Base-by-base conservation (phyloP, 2,797 vertebrate species). In the Tragelaphus oryx region DNA sequence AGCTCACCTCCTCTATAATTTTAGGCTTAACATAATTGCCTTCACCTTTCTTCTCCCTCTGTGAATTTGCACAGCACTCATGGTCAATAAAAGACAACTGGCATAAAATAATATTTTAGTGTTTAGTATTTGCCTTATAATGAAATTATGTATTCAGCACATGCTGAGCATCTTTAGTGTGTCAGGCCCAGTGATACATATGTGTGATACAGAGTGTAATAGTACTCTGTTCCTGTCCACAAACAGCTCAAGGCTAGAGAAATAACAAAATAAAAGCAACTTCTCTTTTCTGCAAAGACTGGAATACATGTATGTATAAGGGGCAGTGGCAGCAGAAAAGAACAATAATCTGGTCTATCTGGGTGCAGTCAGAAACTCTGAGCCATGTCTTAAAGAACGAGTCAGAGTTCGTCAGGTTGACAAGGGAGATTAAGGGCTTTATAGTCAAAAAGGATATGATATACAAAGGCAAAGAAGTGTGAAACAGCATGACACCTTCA, bases 381-480 rank as follows among this genome's bases (percentile, higher is more conserved):
- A 90, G 60, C 41, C 37, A 26, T 41, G 13, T 65, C 85, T 86
- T 92, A 87, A 80, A 94, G n/a, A 44, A 92, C 18, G 18, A 90
- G 8, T 26, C 26, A 26, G 12, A 92, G 50, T 87, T 78, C 84
- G 91, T 24, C 4, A 60, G 37, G 14, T 65, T 97, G 87, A 96
- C 62, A 90, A 88, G 76, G 46, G 28, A 92, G 81, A 89, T 85
- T 90, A 86, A 97, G 22, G 57, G 41, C n/a, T 92, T 92, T 85
- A 89, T 50, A 52, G 22, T 74, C 74, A 87, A 62, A 95, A 71
- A 83, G 46, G 8, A 60, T 20, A 93, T 11, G 30, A 48, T 13
- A 20, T 28, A 84, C 1, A 28, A 71, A 89, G 48, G 37, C 83
- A 87, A 65, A 79, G 48, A 59, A 87, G 68, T 94, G 48, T 89